Evolutionary conservation across 2,113 vertebrate species (phyloP).

Genomic region (Accipiter cooperii): DNA sequence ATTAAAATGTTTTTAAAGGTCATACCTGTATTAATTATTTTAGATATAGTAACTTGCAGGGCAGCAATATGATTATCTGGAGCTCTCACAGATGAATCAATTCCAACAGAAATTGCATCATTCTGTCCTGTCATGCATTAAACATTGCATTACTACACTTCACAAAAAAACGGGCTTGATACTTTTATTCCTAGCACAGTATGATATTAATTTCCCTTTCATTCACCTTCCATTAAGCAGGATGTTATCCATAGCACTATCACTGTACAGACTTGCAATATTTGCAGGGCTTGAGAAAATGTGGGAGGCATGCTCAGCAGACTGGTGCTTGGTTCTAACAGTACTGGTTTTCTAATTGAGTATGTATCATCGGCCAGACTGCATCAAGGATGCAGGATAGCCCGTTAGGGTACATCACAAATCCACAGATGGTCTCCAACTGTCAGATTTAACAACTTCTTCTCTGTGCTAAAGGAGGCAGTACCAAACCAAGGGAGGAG

Average conservation of each 20-base stretch:
- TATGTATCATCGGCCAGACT: background rate
- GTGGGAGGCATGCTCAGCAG: background rate
- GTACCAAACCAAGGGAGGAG: background rate
- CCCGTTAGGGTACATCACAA: background rate
- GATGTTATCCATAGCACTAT: background rate
- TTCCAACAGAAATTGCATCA: conserved; percentile 43
- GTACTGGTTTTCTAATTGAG: background rate
- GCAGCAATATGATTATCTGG: background rate
- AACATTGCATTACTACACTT: background rate
- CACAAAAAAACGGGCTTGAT: background rate
- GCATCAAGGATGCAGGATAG: background rate
- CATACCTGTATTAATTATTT: background rate
- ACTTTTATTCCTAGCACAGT: background rate
- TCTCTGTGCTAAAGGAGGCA: background rate
- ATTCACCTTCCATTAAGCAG: background rate
- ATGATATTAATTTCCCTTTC: background rate
- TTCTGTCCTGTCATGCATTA: background rate
- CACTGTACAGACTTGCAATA: background rate
- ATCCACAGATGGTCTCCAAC: background rate
- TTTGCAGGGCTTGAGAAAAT: background rate
- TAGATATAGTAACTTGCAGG: background rate
- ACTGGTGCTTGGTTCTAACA: background rate
- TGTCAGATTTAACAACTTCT: background rate
- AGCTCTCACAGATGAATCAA: conserved; percentile 13
- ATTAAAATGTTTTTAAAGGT: background rate